Conservation (phyloP, 2,888 invertebrate species). For the Trilocha varians region DNA sequence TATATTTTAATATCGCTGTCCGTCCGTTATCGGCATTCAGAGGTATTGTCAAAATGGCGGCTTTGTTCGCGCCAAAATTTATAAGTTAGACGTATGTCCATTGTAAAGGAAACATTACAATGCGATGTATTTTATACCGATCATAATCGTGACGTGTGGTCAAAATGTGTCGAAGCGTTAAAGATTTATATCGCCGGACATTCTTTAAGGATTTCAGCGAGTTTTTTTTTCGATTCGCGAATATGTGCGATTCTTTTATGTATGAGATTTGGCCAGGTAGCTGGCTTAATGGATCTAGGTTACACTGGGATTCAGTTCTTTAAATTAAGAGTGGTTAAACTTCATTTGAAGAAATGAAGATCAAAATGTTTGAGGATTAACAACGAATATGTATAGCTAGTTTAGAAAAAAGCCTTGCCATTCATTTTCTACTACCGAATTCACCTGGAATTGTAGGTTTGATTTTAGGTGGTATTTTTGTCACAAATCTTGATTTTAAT, state of each 20-base stretch:
- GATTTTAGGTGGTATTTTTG: too few relatives aligned
- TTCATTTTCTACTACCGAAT: too few relatives aligned
- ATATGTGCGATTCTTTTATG: background rate
- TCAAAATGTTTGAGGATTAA: too few relatives aligned
- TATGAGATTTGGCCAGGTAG: too few relatives aligned
- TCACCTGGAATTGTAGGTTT: too few relatives aligned
- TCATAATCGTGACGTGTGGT: conserved; percentile 67
- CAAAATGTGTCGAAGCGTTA: conserved; percentile 67
- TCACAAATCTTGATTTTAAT: too few relatives aligned
- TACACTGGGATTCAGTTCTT: too few relatives aligned
- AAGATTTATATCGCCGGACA: conserved; percentile 55
- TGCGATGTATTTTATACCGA: conserved; percentile 55
- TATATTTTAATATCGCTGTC: conserved; percentile 59
- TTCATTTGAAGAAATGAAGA: too few relatives aligned
- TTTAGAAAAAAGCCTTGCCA: too few relatives aligned
- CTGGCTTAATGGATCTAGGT: too few relatives aligned
- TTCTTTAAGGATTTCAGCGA: conserved; percentile 25
- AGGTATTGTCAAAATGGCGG: conserved; percentile 64
- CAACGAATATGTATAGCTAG: too few relatives aligned
- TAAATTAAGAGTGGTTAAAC: too few relatives aligned
- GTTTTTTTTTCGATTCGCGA: conserved; percentile 1
- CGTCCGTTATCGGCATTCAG: conserved; percentile 51
- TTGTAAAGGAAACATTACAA: conserved; percentile 43
- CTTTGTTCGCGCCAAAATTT: conserved; percentile 70
- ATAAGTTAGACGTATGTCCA: conserved; percentile 60